These are phyloP conservation scores for Monochamus alternatus DNA, from an alignment of 2,888 invertebrate species.

Conservation along the genomic window DNA sequence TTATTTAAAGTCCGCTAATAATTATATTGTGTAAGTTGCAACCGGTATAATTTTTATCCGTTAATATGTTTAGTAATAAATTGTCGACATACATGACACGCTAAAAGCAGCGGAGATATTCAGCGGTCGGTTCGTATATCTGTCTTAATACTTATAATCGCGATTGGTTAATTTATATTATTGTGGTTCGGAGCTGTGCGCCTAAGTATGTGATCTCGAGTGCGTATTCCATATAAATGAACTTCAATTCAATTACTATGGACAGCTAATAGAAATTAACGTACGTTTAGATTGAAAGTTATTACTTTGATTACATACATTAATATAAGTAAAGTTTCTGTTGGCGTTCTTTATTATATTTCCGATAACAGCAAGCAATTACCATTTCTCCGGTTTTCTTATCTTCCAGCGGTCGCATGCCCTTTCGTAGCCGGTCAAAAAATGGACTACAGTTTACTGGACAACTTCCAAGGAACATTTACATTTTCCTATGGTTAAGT, in stretches of 20 bases:
- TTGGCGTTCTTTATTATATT: slow-evolving; percentile 53
- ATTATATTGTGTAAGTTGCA: slow-evolving; percentile 49
- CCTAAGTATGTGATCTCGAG: slow-evolving; percentile 53
- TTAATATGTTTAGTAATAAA: slow-evolving; percentile 63
- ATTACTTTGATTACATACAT: slow-evolving; percentile 62
- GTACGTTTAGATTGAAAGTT: slow-evolving; percentile 62
- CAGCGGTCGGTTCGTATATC: slow-evolving; percentile 59
- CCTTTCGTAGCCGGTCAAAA: slow-evolving; percentile 10
- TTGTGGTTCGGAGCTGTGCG: slow-evolving; percentile 48
- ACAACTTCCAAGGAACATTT: not conserved
- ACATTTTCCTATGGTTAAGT: not conserved
- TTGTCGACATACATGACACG: slow-evolving; percentile 65
- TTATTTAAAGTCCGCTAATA: slow-evolving; percentile 50
- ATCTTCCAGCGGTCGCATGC: slow-evolving; percentile 26
- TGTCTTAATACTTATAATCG: slow-evolving; percentile 63
- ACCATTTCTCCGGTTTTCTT: slow-evolving; percentile 37
- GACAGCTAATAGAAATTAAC: slow-evolving; percentile 66
- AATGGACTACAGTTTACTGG: not conserved
- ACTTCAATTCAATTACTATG: slow-evolving; percentile 63
- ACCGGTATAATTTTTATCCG: slow-evolving; percentile 38
- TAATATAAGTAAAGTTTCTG: slow-evolving; percentile 55
- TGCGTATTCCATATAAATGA: slow-evolving; percentile 65
- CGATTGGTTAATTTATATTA: slow-evolving; percentile 61
- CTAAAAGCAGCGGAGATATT: slow-evolving; percentile 65
- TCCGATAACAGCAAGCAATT: slow-evolving; percentile 44